Evolutionary conservation across 2,888 invertebrate genomes (phyloP).

Genomic region (Lasius fuliginosus): DNA sequence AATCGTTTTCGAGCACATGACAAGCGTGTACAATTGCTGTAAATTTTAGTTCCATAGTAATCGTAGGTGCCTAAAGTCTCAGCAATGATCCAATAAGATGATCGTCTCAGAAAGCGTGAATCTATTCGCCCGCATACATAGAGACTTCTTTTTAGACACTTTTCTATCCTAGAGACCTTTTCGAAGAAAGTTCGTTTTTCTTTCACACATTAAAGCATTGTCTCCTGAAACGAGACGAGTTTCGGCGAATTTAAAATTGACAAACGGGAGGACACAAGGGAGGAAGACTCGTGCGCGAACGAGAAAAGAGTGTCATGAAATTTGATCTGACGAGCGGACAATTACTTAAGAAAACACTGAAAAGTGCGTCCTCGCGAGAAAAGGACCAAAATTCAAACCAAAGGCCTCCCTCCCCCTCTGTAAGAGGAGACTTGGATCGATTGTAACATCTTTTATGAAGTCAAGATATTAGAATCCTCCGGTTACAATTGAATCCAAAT

Average conservation of each 20-base stretch:
- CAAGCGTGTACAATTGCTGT: constrained; percentile 33
- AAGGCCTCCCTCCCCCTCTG: constrained; percentile 36
- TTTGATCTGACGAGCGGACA: constrained; percentile 22
- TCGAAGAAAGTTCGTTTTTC: constrained; percentile 30
- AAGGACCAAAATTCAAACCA: constrained; percentile 68
- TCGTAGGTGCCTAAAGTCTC: constrained; percentile 53
- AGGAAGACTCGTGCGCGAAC: constrained; percentile 7
- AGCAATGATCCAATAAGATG: constrained; percentile 28
- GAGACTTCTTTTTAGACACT: constrained; percentile 43
- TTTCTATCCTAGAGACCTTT: constrained; percentile 25
- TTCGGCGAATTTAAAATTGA: constrained; percentile 6
- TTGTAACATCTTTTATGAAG: constrained; percentile 12
- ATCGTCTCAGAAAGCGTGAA: constrained; percentile 8
- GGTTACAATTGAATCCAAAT: constrained; percentile 26
- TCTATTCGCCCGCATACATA: constrained; percentile 16
- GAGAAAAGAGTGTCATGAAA: background rate
- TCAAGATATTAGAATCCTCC: background rate
- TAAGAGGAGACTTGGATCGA: constrained; percentile 39
- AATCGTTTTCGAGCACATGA: constrained; percentile 22
- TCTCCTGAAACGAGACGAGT: background rate
- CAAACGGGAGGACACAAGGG: background rate
- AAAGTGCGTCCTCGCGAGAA: constrained; percentile 51
- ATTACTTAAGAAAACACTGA: constrained; percentile 24
- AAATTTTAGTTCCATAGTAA: constrained; percentile 48
- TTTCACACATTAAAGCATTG: background rate